Evolutionary conservation across 2,888 invertebrate genomes (phyloP).

Genomic region (Ferdinandea cuprea): DNA sequence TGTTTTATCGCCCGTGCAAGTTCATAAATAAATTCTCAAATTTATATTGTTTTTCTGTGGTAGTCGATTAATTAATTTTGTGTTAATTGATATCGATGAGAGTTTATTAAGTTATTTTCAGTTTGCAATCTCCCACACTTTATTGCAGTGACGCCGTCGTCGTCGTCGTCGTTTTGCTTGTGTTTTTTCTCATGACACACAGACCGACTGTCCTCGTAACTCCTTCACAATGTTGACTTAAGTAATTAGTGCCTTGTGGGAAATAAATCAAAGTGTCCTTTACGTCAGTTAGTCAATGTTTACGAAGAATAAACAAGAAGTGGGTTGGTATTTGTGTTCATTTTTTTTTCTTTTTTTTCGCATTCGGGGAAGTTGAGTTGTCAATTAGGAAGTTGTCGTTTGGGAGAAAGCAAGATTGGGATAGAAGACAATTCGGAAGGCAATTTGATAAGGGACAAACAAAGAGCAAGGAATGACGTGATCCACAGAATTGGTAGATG

Average conservation of each 20-base stretch:
- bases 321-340: no score
- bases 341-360: not conserved
- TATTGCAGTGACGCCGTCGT: constrained; percentile 4
- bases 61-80: constrained; percentile 13
- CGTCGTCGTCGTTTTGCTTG: not conserved
- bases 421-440: not conserved
- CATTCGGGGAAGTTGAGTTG: constrained; percentile 10
- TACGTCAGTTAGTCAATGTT: constrained; percentile 9
- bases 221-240: constrained; percentile 1
- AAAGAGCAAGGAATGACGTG: no score
- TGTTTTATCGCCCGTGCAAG: no score
- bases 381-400: constrained; percentile 15
- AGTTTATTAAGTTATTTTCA: constrained; percentile 13
- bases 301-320: constrained; percentile 17
- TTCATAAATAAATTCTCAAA: no score
- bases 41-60: no score
- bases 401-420: not conserved
- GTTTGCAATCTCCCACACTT: not conserved
- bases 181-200: not conserved
- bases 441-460: not conserved
- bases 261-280: constrained; percentile 16
- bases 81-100: constrained; percentile 47
- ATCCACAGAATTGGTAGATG: no score
- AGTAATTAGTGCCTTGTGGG: constrained; percentile 11
- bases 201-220: not conserved